Evolutionary conservation across 2,113 vertebrate species (phyloP).

Genomic region (Amphiprion ocellaris): DNA sequence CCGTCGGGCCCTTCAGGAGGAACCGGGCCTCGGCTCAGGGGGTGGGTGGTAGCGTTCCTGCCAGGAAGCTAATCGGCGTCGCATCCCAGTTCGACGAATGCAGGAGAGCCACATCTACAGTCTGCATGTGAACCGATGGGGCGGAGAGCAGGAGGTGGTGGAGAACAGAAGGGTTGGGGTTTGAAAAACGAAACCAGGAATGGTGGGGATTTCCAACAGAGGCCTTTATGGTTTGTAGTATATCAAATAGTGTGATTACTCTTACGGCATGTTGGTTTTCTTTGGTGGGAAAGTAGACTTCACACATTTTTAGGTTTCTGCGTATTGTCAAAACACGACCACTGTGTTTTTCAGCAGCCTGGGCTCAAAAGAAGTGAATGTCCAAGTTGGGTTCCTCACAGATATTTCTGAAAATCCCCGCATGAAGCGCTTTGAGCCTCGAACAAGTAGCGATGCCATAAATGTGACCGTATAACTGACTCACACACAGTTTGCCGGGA

Average conservation of each 20-base stretch:
- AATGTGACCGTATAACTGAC: not conserved
- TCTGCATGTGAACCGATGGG: slow-evolving; percentile 39
- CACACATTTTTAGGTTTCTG: slow-evolving; percentile 32
- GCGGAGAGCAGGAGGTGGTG: slow-evolving; percentile 24
- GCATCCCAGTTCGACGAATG: slow-evolving; percentile 62
- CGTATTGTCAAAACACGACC: slow-evolving; percentile 22
- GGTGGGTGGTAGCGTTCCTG: slow-evolving; percentile 59
- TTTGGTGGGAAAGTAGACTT: slow-evolving; percentile 44
- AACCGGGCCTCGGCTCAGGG: slow-evolving; percentile 50
- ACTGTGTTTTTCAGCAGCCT: slow-evolving; percentile 6
- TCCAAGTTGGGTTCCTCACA: not conserved
- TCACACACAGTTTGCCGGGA: not conserved
- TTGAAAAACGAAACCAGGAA: slow-evolving; percentile 54
- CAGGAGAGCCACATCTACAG: slow-evolving; percentile 33
- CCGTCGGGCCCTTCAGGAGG: slow-evolving; percentile 63
- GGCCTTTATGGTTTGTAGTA: slow-evolving; percentile 49
- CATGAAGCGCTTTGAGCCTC: not conserved
- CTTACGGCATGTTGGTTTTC: slow-evolving; percentile 31
- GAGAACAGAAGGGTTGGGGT: slow-evolving; percentile 40
- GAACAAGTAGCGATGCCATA: not conserved
- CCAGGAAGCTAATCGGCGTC: slow-evolving; percentile 83
- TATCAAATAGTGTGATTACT: slow-evolving; percentile 51
- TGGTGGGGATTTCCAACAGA: slow-evolving; percentile 67
- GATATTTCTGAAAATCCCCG: slow-evolving; percentile 2
- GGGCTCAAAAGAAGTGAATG: slow-evolving; percentile 1